Evolutionary conservation across 2,888 invertebrate species (phyloP).

Genomic region (Priocnemis perturbator): DNA sequence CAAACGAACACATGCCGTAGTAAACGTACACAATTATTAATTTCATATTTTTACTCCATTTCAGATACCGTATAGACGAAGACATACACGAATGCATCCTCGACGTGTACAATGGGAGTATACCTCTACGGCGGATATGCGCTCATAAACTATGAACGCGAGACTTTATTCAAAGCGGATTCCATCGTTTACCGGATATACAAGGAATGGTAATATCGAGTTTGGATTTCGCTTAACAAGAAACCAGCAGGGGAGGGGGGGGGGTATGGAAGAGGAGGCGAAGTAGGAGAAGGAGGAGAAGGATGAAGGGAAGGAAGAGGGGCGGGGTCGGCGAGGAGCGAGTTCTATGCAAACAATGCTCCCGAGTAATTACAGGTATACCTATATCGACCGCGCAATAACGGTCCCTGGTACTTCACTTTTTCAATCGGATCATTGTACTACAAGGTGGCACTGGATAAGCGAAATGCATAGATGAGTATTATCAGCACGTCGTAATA

Average conservation of each 20-base stretch:
- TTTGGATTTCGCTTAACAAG: slow-evolving; percentile 53
- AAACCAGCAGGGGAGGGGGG: slow-evolving; percentile 24
- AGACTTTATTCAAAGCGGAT: slow-evolving; percentile 42
- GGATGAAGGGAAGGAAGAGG: no score
- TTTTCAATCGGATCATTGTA: no score
- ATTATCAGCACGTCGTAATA: no score
- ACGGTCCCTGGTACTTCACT: no score
- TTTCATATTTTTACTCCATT: no score
- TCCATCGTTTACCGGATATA: slow-evolving; percentile 40
- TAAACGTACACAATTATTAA: no score
- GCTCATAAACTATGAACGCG: slow-evolving; percentile 33
- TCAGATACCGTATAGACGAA: no score
- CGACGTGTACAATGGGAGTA: neutral
- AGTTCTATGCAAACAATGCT: slow-evolving; percentile 46
- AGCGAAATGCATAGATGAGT: no score
- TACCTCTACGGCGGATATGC: neutral
- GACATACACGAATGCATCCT: no score
- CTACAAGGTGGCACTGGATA: no score
- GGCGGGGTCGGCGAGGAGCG: slow-evolving; percentile 35
- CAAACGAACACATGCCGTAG: no score
- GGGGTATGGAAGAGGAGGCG: no score
- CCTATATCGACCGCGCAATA: slow-evolving; percentile 19
- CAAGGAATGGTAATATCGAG: slow-evolving; percentile 46
- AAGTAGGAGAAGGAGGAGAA: slow-evolving; percentile 11
- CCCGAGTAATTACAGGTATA: slow-evolving; percentile 44